Percentiles rank a stretch among this genome's conserved stretches.
phyloP scores from a whole-genome alignment of 2,113 vertebrate genomes.

The Atherinomorus stipes region DNA sequence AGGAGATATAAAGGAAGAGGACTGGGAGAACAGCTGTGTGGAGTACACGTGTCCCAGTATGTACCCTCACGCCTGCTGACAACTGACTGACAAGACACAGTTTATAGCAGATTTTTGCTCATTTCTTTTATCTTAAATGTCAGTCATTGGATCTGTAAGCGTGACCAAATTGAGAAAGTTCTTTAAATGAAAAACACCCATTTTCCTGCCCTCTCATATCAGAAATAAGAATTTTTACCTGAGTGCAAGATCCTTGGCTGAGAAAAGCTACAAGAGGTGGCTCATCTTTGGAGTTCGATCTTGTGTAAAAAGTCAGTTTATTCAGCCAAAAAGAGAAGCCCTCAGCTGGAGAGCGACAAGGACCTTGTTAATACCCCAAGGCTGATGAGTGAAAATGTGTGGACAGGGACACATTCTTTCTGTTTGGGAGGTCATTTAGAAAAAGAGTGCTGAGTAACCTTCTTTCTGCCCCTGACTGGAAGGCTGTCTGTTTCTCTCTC shows the following conservation, averaged over 20 bases:
- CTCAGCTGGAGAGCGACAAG: conserved; percentile 18
- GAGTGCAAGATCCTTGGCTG: not conserved
- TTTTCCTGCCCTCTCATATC: not conserved
- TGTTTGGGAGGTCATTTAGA: conserved; percentile 72
- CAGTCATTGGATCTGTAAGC: too few relatives aligned
- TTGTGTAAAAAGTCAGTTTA: conserved; percentile 33
- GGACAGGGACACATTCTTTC: conserved; percentile 56
- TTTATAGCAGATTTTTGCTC: not conserved
- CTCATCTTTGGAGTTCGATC: not conserved
- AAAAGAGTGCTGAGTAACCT: conserved; percentile 69
- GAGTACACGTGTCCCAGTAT: not conserved
- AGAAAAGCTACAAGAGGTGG: not conserved
- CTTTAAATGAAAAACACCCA: too few relatives aligned
- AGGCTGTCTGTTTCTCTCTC: conserved; percentile 56
- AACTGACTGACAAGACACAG: too few relatives aligned
- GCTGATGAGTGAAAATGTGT: conserved; percentile 48
- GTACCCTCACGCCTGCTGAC: not conserved
- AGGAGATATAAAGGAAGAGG: too few relatives aligned
- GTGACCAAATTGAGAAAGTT: too few relatives aligned
- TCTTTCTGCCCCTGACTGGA: conserved; percentile 66
- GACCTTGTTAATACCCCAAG: conserved; percentile 42
- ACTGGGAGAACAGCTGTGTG: too few relatives aligned
- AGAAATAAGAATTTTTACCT: conserved; percentile 1
- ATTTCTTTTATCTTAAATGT: not conserved
- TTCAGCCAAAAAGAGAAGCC: conserved; percentile 21